Conservation (phyloP, 2,113 vertebrate species). For the Corynorhinus townsendii region DNA sequence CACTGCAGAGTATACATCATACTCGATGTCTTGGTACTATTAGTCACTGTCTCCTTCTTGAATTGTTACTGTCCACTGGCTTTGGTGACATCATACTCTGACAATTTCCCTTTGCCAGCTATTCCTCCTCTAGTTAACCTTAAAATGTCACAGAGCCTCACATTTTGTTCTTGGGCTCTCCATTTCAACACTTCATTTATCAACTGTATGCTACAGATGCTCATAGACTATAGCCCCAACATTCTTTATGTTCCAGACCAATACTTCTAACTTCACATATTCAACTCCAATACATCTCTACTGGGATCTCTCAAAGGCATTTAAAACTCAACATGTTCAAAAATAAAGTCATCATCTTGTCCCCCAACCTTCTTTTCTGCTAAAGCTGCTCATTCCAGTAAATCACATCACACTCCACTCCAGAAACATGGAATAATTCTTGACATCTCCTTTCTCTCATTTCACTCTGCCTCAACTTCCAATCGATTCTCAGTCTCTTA, state of each 20-base stretch:
- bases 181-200: neutral
- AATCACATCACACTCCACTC: neutral
- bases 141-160: neutral
- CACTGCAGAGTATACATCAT: neutral
- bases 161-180: neutral
- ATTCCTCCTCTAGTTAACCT: neutral
- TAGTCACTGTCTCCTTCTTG: neutral
- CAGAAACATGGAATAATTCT: neutral
- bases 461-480: neutral
- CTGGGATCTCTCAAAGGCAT: neutral
- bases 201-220: neutral
- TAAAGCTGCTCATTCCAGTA: neutral
- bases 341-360: neutral
- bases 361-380: neutral
- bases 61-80: neutral
- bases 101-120: neutral
- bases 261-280: neutral
- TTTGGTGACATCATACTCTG: neutral
- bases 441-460: neutral
- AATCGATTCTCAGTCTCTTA: neutral
- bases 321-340: neutral
- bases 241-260: neutral
- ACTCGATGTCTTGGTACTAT: accelerated
- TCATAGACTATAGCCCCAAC: neutral
- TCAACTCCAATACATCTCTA: neutral